Base-by-base conservation (phyloP, 2,113 vertebrate genomes). In the Crotalus helleri region DNA sequence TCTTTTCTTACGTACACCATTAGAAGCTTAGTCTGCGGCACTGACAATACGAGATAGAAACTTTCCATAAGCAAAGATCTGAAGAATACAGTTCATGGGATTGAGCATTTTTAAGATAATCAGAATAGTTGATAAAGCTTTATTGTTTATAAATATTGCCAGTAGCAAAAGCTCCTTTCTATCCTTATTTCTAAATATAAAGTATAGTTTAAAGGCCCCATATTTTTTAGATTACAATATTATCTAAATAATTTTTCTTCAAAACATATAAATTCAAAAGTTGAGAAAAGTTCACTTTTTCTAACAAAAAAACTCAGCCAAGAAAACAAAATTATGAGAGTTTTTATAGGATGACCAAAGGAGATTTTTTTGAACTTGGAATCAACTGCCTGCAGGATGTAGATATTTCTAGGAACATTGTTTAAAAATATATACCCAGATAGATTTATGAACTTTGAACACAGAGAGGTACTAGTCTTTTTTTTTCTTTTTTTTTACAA, bases 401-500 rank as follows among this genome's bases (percentile, higher is more conserved):
- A 90, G 49, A 55, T 86, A 86, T 86, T 55, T 92, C 93, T 94
- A 90, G 88, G 88, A 89, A 92, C 23, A 87, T 44, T 86, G 55
- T 54, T 91, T 86, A 58, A 92, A 64, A 89, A 94, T 89, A 86
- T 39, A 49, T 92, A 44, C 74, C 49, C 51, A 64, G 49, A 94
- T 93, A 94, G 81, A 17, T 1, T 5, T 51, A 86, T 21, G 15
- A 51, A 92, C 54, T 87, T 61, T 93, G 57, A 87, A 87, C 58
- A 89, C 54, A 93, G 55, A 94, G 95, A 93, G 91, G 94, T 95
- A 91, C 1, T 61, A 95, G 95, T 94, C 91, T 94, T 94, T 81
- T 51, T 51, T 8, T 51, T 49, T 49, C 13, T 1, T 54, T 54
- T 54, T 54, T 54, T 92, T 93, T 94, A 54, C 91, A 92, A 95